Percentiles rank a stretch among this genome's conserved stretches.
Evolutionary conservation across 92 coral and sea anemone genomes (phyloP).

Genomic region (Bergia sp.): DNA sequence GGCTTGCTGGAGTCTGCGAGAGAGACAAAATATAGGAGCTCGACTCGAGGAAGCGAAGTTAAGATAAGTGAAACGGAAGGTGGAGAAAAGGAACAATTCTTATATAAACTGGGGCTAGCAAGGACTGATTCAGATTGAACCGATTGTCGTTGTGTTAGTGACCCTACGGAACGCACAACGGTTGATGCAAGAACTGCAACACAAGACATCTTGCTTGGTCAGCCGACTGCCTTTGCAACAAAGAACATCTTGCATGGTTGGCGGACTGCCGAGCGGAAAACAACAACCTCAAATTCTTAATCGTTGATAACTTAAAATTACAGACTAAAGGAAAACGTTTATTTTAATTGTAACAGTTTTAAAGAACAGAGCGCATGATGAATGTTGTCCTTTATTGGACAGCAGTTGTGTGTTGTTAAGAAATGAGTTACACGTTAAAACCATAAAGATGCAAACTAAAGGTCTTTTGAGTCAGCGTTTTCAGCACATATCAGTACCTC

Average conservation of each 20-base stretch:
- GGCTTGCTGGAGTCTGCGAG: not conserved
- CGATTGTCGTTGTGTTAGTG: not conserved
- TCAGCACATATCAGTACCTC: not conserved
- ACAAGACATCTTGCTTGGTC: too few relatives aligned
- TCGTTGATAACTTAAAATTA: not conserved
- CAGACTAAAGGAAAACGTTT: not conserved
- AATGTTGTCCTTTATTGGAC: not conserved
- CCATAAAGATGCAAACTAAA: not conserved
- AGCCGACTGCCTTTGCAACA: not conserved
- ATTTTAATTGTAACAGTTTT: not conserved
- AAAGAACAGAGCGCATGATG: not conserved
- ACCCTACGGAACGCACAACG: not conserved
- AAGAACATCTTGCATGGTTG: not conserved
- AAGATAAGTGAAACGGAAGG: not conserved
- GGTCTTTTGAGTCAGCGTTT: not conserved
- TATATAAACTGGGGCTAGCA: slow-evolving; percentile 34
- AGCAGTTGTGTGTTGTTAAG: not conserved
- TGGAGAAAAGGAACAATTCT: slow-evolving; percentile 37
- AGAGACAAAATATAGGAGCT: slow-evolving; percentile 1
- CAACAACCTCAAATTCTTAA: too few relatives aligned
- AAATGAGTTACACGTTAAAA: not conserved
- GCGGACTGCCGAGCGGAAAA: not conserved
- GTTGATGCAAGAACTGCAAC: not conserved
- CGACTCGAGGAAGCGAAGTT: not conserved
- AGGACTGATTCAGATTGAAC: slow-evolving; percentile 9